Conservation (phyloP, 2,113 vertebrate genomes). For the Agelaius phoeniceus region DNA sequence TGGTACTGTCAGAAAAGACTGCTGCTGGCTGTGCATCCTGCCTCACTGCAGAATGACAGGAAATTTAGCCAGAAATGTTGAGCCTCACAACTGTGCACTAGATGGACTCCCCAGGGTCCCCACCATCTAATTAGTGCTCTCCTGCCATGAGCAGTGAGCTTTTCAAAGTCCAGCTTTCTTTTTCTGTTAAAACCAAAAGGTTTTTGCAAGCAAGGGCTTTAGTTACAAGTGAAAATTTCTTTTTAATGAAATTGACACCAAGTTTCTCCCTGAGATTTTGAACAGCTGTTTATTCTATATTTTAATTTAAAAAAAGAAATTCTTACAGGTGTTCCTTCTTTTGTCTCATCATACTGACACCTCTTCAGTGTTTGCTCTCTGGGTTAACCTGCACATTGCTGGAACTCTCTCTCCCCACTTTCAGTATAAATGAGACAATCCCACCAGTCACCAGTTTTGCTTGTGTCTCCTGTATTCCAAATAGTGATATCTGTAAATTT, state of each 20-base stretch:
- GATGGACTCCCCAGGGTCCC: not conserved
- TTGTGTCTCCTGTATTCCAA: not conserved
- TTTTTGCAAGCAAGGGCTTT: not conserved
- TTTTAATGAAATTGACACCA: not conserved
- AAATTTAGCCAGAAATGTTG: not conserved
- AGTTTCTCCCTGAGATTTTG: not conserved
- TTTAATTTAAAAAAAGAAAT: not conserved
- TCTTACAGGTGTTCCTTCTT: not conserved
- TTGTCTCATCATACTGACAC: not conserved
- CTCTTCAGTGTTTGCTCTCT: not conserved
- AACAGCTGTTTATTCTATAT: not conserved
- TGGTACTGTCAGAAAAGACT: not conserved
- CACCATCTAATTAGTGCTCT: not conserved
- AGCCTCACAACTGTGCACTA: not conserved
- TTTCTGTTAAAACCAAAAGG: not conserved
- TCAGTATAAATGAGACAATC: not conserved
- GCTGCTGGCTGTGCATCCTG: not conserved
- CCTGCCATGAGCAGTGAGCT: not conserved
- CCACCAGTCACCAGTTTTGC: not conserved
- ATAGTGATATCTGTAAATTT: not conserved
- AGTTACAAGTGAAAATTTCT: not conserved
- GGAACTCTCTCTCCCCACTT: not conserved
- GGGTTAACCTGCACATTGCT: not conserved
- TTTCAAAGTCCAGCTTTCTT: conserved; percentile 1
- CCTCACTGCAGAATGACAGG: not conserved